Evolutionary conservation across 2,797 vertebrate species (phyloP), one percentile per base, ranked within the genome.

Genomic region (Cryptoprocta ferox): DNA sequence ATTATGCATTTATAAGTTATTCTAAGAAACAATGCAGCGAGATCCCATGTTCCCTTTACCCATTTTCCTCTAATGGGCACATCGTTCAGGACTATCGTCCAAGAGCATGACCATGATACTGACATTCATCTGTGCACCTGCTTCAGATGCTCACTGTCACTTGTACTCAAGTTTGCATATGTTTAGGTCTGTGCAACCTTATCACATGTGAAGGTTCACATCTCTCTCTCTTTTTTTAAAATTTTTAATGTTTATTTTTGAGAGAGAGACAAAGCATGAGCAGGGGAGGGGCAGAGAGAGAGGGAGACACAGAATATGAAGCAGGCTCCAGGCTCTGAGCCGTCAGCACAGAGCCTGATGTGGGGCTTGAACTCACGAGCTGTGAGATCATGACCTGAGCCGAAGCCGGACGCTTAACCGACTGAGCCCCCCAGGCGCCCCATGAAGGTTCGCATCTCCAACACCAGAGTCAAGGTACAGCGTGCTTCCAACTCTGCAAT

Each of bases 401-500:
- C 12, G 48, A 48, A 48, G 48, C 12, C 12, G 48, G 48, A 48
- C 11, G 48, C 13, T 48, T 48, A 48, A 48, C 48, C 3, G 48
- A 48, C 3, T 12, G 48, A 13, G 48, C 13, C 12, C 11, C 48
- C 48, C 48, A 48, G 48, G 48, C 48, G 12, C 48, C 12, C 48
- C 48, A 45, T 19, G 80, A 26, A 37, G 32, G 28, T 75, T 66
- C 81, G 0, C 10, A 10, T 8, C 28, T n/a, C 45, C 12, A 48
- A 48, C 48, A 48, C 48, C 48, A 48, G 48, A 1, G 30, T 76
- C 45, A 76, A 18, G 30, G 18, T 6, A 39, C 13, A n/a, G 18
- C 6, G 6, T 10, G 0, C 30, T 10, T 13, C 8, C 42, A 30
- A 39, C 68, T 13, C 19, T 39, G 24, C 21, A 3, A 2, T 3